Evolutionary conservation across 1,140 invertebrate genomes (phyloP), one percentile per base, ranked within the genome.

Genomic region (Spodoptera frugiperda): DNA sequence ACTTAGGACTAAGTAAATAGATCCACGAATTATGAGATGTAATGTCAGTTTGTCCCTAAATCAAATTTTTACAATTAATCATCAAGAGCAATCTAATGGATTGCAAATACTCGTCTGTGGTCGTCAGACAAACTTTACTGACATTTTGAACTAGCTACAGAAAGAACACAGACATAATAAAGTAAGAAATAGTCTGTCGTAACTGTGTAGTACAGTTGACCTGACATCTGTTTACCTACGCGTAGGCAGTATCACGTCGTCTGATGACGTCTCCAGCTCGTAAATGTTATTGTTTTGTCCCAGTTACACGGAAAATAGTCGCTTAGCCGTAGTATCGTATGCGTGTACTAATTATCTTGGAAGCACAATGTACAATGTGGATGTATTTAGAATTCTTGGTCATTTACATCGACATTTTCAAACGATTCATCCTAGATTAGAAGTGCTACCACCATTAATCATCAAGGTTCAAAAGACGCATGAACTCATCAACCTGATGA

Each of bases 261-360:
- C 19, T 46, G 17, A 67, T 67, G 63, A 49, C 63, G 63, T 67
- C 17, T 15, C 15, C 44, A 14, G 17, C 6, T 21, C 44, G 33
- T 44, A 21, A 67, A 67, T 67, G 44, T 67, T 67, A 49, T n/a
- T 67, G 63, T 67, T 67, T 21, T 67, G 63, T 67, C 44, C 44
- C 63, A 67, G 49, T 67, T 67, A 67, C 63, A 17, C 10, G 44
- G 63, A 67, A 67, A 67, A 44, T 25, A 44, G 14, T 49, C 21
- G 63, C 44, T 19, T 15, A 67, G 63, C 33, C 59, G 33, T 67
- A 48, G 63, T 67, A n/a, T 67, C 33, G 19, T 49, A 67, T 67
- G 46, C 21, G 19, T 49, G 63, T 39, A 39, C 44, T 67, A 44
- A 46, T 67, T 49, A 49, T 19, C 19, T 67, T 48, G 44, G 5